Conservation (phyloP, 1,140 invertebrate species). For the Gerris buenoi region DNA sequence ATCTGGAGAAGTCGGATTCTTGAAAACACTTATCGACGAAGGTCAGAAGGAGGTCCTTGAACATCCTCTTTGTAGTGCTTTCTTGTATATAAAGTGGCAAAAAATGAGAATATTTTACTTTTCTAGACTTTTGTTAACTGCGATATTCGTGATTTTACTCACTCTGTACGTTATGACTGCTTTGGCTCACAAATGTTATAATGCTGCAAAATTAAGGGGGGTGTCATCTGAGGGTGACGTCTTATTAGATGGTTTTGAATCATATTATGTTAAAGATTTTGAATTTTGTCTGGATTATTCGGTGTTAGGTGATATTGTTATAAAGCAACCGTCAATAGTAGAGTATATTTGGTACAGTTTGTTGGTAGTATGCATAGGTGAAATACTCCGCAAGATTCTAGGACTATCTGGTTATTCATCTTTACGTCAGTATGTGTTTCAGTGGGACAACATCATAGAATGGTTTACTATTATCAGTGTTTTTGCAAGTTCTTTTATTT, state of each 20-base stretch:
- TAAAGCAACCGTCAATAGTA: conserved; percentile 52
- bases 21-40: conserved; percentile 67
- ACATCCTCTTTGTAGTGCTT: conserved; percentile 67
- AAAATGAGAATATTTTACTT: conserved; percentile 78
- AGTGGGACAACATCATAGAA: conserved; percentile 68
- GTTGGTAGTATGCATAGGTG: conserved; percentile 52
- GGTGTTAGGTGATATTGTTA: conserved; percentile 44
- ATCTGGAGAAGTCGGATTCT: conserved; percentile 60
- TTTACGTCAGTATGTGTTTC: conserved; percentile 58
- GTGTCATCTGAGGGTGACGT: too few species aligned
- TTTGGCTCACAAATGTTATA: conserved; percentile 61
- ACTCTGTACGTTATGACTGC: conserved; percentile 60
- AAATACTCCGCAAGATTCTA: conserved; percentile 58
- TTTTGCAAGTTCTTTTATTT: conserved; percentile 61
- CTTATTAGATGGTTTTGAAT: too few species aligned
- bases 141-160: conserved; percentile 60
- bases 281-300: conserved; percentile 52
- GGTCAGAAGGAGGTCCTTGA: conserved; percentile 66
- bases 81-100: conserved; percentile 72
- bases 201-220: conserved; percentile 38
- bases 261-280: too few species aligned
- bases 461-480: conserved; percentile 70
- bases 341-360: conserved; percentile 64
- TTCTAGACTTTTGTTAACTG: conserved; percentile 57
- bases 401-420: conserved; percentile 59